Percentiles rank a stretch among this genome's conserved stretches.
These are phyloP conservation scores for Pterophyllum scalare DNA, from an alignment of 2,113 vertebrate genomes.

Conservation along the genomic window DNA sequence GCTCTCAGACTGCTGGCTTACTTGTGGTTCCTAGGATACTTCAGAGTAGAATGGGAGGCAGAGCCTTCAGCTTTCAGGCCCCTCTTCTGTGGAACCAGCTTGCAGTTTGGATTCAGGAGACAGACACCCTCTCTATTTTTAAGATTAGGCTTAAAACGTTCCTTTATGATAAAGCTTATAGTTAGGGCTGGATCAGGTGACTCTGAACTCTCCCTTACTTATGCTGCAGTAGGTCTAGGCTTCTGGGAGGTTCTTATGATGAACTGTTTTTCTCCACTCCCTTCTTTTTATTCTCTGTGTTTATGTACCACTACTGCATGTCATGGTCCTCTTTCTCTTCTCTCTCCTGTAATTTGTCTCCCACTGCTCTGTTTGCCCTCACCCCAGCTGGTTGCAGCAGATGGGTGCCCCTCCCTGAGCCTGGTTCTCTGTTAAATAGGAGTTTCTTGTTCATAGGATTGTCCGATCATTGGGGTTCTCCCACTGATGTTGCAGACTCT, in stretches of 20 bases:
- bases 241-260: too few relatives aligned
- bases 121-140: not conserved
- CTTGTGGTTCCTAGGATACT: not conserved
- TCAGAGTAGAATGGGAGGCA: not conserved
- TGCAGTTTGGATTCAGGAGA: not conserved
- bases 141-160: fast-evolving
- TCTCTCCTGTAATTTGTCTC: not conserved
- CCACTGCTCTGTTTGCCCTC: not conserved
- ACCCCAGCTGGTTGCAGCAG: not conserved
- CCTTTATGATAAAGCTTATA: not conserved
- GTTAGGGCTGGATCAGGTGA: not conserved
- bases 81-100: not conserved
- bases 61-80: not conserved
- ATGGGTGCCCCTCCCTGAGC: not conserved
- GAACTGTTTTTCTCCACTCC: too few relatives aligned
- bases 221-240: too few relatives aligned
- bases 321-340: not conserved
- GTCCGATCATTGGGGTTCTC: not conserved
- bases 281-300: too few relatives aligned
- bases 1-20: not conserved
- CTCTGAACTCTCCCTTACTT: too few relatives aligned
- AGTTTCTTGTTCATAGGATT: not conserved
- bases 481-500: not conserved
- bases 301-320: not conserved
- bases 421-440: not conserved